phyloP scores from a whole-genome alignment of 2,113 vertebrate genomes.

The Felis chaus region DNA sequence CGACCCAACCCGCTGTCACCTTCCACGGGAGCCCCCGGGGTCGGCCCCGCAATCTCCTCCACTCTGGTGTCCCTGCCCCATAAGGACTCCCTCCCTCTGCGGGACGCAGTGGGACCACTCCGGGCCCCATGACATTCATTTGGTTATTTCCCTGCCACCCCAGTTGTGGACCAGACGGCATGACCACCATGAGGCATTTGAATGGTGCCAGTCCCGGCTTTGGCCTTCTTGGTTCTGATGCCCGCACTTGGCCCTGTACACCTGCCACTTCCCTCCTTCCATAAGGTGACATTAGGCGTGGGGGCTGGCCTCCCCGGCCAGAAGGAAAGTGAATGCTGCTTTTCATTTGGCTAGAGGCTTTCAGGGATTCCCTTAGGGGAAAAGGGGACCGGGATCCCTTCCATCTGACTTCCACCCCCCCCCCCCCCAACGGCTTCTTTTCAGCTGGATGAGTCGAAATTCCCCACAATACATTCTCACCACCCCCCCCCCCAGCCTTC shows the following conservation, averaged over 20 bases:
- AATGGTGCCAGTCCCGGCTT: accelerated
- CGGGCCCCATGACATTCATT: accelerated
- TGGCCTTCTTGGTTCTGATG: constrained; percentile 15
- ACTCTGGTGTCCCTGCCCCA: accelerated
- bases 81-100: accelerated
- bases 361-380: accelerated
- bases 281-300: accelerated
- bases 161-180: accelerated
- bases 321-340: not conserved
- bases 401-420: not conserved
- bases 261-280: not conserved
- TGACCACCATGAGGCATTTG: no score
- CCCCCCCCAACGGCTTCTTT: accelerated
- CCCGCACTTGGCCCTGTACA: not conserved
- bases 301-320: not conserved
- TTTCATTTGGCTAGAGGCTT: not conserved
- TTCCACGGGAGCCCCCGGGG: accelerated
- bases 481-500: not conserved
- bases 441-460: not conserved
- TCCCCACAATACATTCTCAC: accelerated
- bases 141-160: accelerated
- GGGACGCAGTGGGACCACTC: accelerated
- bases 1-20: not conserved
- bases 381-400: not conserved
- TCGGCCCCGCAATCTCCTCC: accelerated